phyloP scores from a whole-genome alignment of 2,113 vertebrate genomes.

The Trachemys scripta region DNA sequence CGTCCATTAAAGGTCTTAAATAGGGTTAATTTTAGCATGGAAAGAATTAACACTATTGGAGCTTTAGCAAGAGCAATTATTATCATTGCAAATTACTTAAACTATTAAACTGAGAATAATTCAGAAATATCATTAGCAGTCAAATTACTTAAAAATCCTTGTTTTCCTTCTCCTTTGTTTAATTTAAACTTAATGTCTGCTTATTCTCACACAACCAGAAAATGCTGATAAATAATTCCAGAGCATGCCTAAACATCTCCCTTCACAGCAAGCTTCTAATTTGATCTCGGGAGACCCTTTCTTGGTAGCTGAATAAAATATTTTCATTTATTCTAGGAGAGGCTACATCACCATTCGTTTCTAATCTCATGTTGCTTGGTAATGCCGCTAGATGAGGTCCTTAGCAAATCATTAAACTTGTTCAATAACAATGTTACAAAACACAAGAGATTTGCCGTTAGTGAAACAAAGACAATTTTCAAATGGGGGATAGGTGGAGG shows the following conservation, averaged over 20 bases:
- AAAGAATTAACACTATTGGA: slow-evolving; percentile 60
- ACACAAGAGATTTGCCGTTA: slow-evolving; percentile 81
- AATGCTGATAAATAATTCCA: slow-evolving; percentile 90
- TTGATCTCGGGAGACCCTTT: slow-evolving; percentile 86
- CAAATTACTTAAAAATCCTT: slow-evolving; percentile 82
- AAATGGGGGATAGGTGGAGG: not conserved
- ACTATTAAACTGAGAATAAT: slow-evolving; percentile 85
- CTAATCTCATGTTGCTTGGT: slow-evolving; percentile 83
- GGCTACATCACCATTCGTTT: slow-evolving; percentile 80
- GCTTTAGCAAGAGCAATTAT: slow-evolving; percentile 73
- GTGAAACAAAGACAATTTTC: slow-evolving; percentile 83
- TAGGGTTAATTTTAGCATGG: slow-evolving; percentile 74
- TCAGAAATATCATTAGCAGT: slow-evolving; percentile 85
- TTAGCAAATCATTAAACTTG: slow-evolving; percentile 88
- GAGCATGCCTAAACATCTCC: slow-evolving; percentile 87
- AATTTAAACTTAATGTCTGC: slow-evolving; percentile 88
- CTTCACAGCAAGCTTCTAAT: slow-evolving; percentile 89
- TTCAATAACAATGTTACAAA: slow-evolving; percentile 86
- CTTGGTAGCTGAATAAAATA: slow-evolving; percentile 84
- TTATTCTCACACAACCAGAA: slow-evolving; percentile 84
- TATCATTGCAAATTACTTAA: slow-evolving; percentile 84
- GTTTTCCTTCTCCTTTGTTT: slow-evolving; percentile 84
- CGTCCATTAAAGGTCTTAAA: slow-evolving; percentile 77
- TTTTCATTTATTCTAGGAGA: slow-evolving; percentile 84
- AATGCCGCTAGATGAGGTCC: slow-evolving; percentile 84